Percentiles rank a stretch among this genome's conserved stretches.
These are phyloP conservation scores for Biston betularia DNA, from an alignment of 2,888 invertebrate genomes.

Conservation along the genomic window DNA sequence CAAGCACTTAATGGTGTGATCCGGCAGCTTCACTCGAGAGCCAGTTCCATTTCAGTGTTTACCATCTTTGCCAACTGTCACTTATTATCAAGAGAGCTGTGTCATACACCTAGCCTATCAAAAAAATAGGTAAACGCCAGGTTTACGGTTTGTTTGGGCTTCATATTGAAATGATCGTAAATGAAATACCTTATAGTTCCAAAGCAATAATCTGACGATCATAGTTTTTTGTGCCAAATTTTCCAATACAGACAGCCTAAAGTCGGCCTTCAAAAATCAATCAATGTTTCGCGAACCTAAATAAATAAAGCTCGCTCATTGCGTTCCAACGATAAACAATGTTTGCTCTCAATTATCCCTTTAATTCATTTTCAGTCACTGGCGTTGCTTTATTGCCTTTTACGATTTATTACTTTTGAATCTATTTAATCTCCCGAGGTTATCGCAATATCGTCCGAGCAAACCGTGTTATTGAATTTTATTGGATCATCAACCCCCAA, in stretches of 20 bases:
- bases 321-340: constrained; percentile 15
- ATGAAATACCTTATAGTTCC: too few species aligned
- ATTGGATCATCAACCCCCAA: not conserved
- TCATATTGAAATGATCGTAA: too few species aligned
- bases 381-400: constrained; percentile 20
- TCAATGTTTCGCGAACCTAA: constrained; percentile 9
- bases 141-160: too few species aligned
- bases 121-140: too few species aligned
- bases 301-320: constrained; percentile 14
- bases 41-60: too few species aligned
- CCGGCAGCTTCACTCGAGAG: too few species aligned
- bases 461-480: constrained; percentile 18
- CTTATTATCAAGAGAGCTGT: too few species aligned
- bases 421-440: constrained; percentile 20
- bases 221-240: not conserved
- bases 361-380: constrained; percentile 28
- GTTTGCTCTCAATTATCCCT: constrained; percentile 27
- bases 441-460: constrained; percentile 7
- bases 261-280: constrained; percentile 8
- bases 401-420: constrained; percentile 21
- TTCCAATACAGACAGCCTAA: not conserved
- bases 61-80: too few species aligned
- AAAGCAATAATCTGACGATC: not conserved
- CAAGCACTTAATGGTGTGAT: too few species aligned
- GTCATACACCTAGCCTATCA: too few species aligned